These are phyloP conservation scores for Falco concolor DNA, from an alignment of 2,797 vertebrate genomes.

Conservation along the genomic window DNA sequence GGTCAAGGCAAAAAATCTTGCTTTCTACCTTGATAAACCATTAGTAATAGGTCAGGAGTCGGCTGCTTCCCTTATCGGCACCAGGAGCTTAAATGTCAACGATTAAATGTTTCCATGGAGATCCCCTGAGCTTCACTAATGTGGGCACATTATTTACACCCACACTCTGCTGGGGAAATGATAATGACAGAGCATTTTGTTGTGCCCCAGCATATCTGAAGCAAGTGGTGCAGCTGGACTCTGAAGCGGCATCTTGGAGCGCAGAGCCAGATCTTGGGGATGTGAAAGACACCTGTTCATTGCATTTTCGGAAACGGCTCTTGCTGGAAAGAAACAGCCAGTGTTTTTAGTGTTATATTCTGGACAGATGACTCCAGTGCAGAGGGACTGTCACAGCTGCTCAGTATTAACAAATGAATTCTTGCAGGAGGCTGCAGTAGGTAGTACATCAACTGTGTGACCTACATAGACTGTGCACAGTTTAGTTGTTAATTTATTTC, in stretches of 20 bases:
- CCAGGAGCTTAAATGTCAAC: slow-evolving; percentile 68
- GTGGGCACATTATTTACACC: slow-evolving; percentile 65
- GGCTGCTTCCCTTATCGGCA: slow-evolving; percentile 36
- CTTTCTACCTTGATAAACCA: slow-evolving; percentile 39
- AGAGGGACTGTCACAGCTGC: background rate
- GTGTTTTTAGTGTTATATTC: background rate
- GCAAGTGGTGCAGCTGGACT: slow-evolving; percentile 15
- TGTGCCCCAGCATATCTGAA: background rate
- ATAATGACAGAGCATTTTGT: slow-evolving; percentile 32
- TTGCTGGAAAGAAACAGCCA: background rate
- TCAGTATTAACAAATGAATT: slow-evolving; percentile 13
- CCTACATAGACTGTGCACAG: background rate
- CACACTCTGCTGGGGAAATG: slow-evolving; percentile 47
- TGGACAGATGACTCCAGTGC: background rate
- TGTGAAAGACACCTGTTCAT: background rate
- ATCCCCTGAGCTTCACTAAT: slow-evolving; percentile 58
- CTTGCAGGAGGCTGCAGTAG: background rate
- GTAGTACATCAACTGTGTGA: background rate
- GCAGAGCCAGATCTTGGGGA: background rate
- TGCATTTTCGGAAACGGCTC: background rate
- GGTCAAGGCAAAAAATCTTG: background rate
- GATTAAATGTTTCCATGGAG: slow-evolving; percentile 77
- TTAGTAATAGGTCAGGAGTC: slow-evolving; percentile 63
- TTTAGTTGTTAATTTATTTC: slow-evolving; percentile 29
- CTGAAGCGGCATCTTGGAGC: background rate